Percentiles rank a stretch among this genome's conserved stretches.
These are phyloP conservation scores for Seriola aureovittata DNA, from an alignment of 2,113 vertebrate species.

Conservation along the genomic window DNA sequence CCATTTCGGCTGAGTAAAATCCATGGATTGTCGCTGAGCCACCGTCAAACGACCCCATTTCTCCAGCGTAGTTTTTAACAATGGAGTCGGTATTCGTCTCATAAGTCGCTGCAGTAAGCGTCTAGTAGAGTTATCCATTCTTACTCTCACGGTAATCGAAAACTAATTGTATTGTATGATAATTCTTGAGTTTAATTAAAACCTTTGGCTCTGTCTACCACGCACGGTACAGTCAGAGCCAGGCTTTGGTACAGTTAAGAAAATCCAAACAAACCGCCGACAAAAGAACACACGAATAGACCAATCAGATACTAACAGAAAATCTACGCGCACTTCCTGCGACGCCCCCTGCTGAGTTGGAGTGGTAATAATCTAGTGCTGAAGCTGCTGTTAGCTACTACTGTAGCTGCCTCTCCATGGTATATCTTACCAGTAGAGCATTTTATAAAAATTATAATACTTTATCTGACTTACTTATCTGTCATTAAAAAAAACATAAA, in stretches of 20 bases:
- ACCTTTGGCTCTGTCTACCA: accelerated
- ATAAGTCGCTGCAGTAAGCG: constrained; percentile 86
- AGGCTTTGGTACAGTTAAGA: too few relatives aligned
- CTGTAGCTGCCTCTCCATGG: too few relatives aligned
- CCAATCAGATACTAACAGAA: constrained; percentile 64
- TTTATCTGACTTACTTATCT: too few relatives aligned
- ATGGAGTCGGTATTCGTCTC: constrained; percentile 82
- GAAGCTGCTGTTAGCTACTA: neutral
- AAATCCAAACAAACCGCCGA: constrained; percentile 71
- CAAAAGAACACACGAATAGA: constrained; percentile 26
- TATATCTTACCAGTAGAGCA: too few relatives aligned
- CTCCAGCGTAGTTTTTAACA: constrained; percentile 79
- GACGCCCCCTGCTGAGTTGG: constrained; percentile 61
- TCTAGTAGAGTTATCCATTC: constrained; percentile 85
- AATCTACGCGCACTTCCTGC: accelerated
- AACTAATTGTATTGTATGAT: accelerated
- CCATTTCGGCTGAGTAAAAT: constrained; percentile 84
- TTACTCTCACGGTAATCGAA: neutral
- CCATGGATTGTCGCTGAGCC: constrained; percentile 79
- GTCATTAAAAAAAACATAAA: neutral
- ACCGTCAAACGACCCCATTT: constrained; percentile 88
- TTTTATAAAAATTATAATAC: too few relatives aligned
- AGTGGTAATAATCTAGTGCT: neutral
- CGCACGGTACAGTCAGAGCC: too few relatives aligned
- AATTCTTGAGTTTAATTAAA: neutral